phyloP scores from a whole-genome alignment of 2,113 vertebrate species.

The Shinisaurus crocodilurus region DNA sequence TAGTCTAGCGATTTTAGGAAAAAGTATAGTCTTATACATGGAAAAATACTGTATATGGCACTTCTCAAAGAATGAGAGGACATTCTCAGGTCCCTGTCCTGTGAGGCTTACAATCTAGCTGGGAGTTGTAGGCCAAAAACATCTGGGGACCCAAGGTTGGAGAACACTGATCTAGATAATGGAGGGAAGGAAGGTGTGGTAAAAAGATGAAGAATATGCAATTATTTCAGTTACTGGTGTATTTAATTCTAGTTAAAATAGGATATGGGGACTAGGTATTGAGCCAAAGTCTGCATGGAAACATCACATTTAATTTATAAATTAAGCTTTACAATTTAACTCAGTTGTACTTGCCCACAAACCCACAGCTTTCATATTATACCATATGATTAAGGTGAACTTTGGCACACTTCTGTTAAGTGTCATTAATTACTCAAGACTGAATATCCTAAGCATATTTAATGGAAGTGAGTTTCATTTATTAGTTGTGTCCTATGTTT shows the following conservation, averaged over 20 bases:
- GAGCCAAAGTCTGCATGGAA: neutral
- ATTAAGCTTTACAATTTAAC: neutral
- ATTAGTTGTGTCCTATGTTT: neutral
- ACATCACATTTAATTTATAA: neutral
- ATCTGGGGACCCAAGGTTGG: too few species aligned
- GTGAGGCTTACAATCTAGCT: too few species aligned
- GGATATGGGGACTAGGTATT: neutral
- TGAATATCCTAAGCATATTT: neutral
- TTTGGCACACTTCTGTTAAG: neutral
- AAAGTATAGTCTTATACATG: too few species aligned
- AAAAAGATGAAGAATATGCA: neutral
- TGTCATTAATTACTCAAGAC: neutral
- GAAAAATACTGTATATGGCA: too few species aligned
- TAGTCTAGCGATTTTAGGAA: too few species aligned
- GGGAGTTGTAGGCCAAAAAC: too few species aligned
- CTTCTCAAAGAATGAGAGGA: too few species aligned
- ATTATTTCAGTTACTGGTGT: neutral
- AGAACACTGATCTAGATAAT: neutral
- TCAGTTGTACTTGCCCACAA: neutral
- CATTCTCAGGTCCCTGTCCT: too few species aligned
- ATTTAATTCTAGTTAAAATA: neutral
- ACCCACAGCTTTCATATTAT: neutral
- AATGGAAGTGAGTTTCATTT: neutral
- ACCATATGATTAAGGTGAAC: neutral
- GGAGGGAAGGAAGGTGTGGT: neutral